These are phyloP conservation scores for Leptogaster cylindrica DNA, from an alignment of 2,888 invertebrate genomes.

Conservation along the genomic window DNA sequence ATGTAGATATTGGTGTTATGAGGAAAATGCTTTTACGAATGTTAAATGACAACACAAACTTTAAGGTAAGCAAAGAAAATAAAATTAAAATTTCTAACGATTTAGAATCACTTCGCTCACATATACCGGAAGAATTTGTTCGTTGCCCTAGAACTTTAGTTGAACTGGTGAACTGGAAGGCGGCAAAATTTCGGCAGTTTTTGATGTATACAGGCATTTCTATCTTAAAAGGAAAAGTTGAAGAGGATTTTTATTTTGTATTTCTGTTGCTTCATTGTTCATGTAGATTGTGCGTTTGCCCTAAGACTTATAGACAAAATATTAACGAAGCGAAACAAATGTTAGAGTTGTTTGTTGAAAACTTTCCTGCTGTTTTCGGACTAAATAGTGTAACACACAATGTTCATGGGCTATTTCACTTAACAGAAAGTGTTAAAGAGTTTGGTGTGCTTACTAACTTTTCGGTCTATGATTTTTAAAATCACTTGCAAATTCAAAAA, in stretches of 20 bases:
- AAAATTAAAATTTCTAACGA: background rate
- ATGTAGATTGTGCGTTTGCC: conserved; percentile 21
- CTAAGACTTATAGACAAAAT: conserved; percentile 15
- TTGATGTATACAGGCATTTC: conserved; percentile 15
- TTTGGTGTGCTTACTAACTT: conserved; percentile 18
- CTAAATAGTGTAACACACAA: conserved; percentile 16
- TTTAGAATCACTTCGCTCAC: background rate
- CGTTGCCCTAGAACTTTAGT: conserved; percentile 14
- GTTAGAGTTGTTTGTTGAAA: conserved; percentile 24
- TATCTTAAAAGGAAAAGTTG: no score
- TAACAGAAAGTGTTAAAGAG: conserved; percentile 15
- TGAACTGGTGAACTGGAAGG: conserved; percentile 21
- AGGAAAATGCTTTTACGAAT: conserved; percentile 37
- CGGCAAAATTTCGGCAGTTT: conserved; percentile 36
- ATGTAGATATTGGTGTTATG: conserved; percentile 34
- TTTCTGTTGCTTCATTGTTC: conserved; percentile 39
- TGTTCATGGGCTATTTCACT: conserved; percentile 35
- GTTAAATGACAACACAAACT: conserved; percentile 7
- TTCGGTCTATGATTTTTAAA: conserved; percentile 35
- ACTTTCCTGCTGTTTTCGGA: conserved; percentile 23
- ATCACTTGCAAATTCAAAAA: conserved; percentile 1
- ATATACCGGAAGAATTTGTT: conserved; percentile 28
- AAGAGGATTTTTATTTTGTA: conserved; percentile 32
- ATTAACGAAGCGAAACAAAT: background rate
- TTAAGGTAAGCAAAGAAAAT: conserved; percentile 14